phyloP scores from a whole-genome alignment of 2,888 invertebrate species.

The Orchesella flavescens region DNA sequence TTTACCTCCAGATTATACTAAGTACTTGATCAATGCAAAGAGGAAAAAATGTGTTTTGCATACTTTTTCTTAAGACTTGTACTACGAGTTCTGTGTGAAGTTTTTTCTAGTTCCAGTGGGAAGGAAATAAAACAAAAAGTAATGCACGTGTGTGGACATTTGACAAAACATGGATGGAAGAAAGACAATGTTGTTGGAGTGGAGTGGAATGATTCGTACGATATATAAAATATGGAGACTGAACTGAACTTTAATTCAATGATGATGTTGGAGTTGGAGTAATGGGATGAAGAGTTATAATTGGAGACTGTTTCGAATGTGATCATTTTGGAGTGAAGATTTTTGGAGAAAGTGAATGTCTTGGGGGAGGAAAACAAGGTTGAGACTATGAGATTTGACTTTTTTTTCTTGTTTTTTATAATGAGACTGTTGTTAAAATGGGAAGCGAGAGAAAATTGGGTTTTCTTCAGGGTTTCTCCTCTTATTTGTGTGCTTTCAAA shows the following conservation, averaged over 20 bases:
- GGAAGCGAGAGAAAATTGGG: not conserved
- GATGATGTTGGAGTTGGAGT: not conserved
- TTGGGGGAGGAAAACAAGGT: slow-evolving; percentile 8
- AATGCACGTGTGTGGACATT: no score
- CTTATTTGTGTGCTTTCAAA: not conserved
- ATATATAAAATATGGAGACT: not conserved
- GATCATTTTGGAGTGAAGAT: not conserved
- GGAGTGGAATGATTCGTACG: not conserved
- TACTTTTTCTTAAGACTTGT: not conserved
- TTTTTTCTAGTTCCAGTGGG: no score
- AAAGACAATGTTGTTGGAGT: not conserved
- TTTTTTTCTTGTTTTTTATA: not conserved
- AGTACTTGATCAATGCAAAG: not conserved
- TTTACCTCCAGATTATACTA: not conserved
- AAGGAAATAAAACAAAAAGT: no score
- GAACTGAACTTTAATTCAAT: not conserved
- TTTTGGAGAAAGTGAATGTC: not conserved
- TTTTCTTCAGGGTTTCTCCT: not conserved
- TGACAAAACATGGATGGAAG: not conserved
- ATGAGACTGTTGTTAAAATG: slow-evolving; percentile 6
- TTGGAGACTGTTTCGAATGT: slow-evolving; percentile 4
- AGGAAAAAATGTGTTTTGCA: not conserved
- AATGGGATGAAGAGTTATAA: not conserved
- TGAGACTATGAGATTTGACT: slow-evolving; percentile 57
- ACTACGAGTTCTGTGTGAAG: not conserved